Evolutionary conservation across 2,888 invertebrate species (phyloP).

Genomic region (Blomia tropicalis): DNA sequence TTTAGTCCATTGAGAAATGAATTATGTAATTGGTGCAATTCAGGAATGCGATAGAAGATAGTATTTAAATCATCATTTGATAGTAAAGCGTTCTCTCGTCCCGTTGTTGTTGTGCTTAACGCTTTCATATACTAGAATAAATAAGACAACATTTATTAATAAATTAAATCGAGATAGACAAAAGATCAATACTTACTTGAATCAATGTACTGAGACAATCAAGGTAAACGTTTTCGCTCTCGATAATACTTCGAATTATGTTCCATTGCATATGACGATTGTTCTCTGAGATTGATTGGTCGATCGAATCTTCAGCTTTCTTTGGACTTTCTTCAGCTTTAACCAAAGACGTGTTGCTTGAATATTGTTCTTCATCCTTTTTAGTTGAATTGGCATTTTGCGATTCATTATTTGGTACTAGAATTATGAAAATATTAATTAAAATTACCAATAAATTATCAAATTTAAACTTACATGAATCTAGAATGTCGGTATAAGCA

Average conservation of each 20-base stretch:
- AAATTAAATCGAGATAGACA: not conserved
- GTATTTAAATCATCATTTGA: constrained; percentile 70
- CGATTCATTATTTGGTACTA: not conserved
- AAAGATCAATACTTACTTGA: constrained; percentile 37
- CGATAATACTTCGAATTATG: constrained; percentile 72
- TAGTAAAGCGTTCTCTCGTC: constrained; percentile 74
- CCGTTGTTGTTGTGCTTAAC: constrained; percentile 40
- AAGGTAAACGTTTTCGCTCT: constrained; percentile 75
- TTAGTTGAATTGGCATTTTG: no score
- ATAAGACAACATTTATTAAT: constrained; percentile 14
- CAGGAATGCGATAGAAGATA: constrained; percentile 82
- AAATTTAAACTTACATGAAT: not conserved
- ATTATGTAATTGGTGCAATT: constrained; percentile 62
- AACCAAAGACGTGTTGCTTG: not conserved
- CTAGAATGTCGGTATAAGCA: constrained; percentile 1
- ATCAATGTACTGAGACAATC: constrained; percentile 74
- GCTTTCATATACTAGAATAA: constrained; percentile 3
- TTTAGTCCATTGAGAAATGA: constrained; percentile 59
- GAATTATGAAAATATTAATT: no score
- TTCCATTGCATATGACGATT: constrained; percentile 53
- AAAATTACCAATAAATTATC: no score
- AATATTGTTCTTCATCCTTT: no score
- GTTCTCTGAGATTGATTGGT: not conserved
- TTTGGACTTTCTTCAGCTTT: no score
- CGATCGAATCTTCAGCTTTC: not conserved